Conservation (phyloP, 1,140 invertebrate species). For the Pseudomyrmex gracilis region DNA sequence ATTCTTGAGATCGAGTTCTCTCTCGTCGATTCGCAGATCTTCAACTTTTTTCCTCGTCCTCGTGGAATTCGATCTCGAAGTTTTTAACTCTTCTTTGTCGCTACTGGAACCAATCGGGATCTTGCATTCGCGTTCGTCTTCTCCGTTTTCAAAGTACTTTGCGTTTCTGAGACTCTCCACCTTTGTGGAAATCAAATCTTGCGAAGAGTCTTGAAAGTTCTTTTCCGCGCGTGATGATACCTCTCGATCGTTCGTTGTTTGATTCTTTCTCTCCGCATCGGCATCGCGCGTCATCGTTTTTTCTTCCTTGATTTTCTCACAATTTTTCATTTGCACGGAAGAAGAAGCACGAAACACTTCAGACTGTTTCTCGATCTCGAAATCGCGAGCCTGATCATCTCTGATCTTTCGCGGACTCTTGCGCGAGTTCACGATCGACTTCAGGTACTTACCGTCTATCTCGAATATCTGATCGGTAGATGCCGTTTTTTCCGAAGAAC, state of each 20-base stretch:
- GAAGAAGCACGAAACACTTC: constrained; percentile 15
- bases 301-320: neutral
- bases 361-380: constrained; percentile 19
- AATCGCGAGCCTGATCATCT: constrained; percentile 46
- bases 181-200: constrained; percentile 26
- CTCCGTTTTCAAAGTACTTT: neutral
- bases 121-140: constrained; percentile 5
- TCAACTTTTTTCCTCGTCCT: constrained; percentile 13
- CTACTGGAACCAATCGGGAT: neutral
- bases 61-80: constrained; percentile 31
- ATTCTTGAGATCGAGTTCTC: constrained; percentile 12
- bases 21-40: neutral
- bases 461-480: constrained; percentile 72
- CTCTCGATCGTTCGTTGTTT: neutral
- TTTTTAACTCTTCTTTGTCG: neutral
- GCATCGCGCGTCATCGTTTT: neutral
- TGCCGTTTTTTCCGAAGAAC: neutral
- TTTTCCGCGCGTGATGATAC: neutral
- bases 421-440: constrained; percentile 81
- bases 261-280: neutral
- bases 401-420: constrained; percentile 79
- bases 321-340: neutral
- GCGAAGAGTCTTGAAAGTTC: constrained; percentile 40
- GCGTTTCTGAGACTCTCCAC: neutral
- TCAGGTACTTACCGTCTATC: constrained; percentile 83